phyloP scores from a whole-genome alignment of 2,797 vertebrate species.

The Ptychobarbus kaznakovi region DNA sequence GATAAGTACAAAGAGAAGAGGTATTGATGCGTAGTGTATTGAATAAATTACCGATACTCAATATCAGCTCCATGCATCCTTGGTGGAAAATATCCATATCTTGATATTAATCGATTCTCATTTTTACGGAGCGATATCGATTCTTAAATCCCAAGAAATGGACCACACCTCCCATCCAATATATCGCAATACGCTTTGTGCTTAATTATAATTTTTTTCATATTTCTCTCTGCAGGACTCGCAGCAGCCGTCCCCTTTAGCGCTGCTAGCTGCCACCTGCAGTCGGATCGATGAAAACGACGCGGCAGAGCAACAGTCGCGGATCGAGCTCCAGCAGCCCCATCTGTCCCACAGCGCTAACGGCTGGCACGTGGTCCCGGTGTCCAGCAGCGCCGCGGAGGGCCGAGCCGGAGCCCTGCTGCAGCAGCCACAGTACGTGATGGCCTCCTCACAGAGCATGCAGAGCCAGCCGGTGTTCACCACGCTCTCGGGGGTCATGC shows the following conservation, averaged over 20 bases:
- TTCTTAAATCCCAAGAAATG: no score
- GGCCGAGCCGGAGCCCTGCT: conserved; percentile 67
- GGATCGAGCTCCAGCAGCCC: conserved; percentile 85
- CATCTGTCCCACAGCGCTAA: conserved; percentile 88
- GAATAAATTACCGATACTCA: no score
- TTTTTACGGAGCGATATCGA: no score
- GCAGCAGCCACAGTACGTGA: conserved; percentile 86
- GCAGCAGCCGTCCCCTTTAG: conserved; percentile 93
- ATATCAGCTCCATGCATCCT: no score
- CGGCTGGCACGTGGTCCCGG: conserved; percentile 91
- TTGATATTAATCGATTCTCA: no score
- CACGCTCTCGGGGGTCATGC: conserved; percentile 87
- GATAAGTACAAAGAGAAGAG: no score
- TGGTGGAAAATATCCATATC: no score
- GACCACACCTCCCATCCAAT: no score
- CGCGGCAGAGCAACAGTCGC: conserved; percentile 67
- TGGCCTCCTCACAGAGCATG: conserved; percentile 84
- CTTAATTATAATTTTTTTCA: no score
- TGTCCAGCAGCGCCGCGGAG: conserved; percentile 69
- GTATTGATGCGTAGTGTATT: no score
- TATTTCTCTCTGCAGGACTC: conserved; percentile 80
- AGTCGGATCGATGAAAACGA: conserved; percentile 94
- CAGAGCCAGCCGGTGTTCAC: conserved; percentile 93
- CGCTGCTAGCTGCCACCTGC: conserved; percentile 95
- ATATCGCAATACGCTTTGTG: no score